phyloP scores from a whole-genome alignment of 2,113 vertebrate species.

The Acinonyx jubatus region DNA sequence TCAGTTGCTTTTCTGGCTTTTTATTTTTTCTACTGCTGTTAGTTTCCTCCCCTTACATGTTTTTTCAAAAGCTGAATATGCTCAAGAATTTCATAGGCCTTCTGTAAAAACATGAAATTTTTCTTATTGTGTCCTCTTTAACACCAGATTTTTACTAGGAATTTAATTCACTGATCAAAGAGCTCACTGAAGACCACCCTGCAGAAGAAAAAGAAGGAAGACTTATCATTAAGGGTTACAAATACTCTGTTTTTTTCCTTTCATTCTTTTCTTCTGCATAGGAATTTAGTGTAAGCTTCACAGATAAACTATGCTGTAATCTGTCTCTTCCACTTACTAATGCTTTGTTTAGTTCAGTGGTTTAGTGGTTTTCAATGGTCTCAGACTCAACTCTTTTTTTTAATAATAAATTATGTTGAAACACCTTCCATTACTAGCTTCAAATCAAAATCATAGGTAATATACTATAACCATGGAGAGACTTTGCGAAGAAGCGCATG shows the following conservation, averaged over 20 bases:
- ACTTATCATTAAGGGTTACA: neutral
- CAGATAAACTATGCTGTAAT: neutral
- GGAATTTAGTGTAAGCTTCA: neutral
- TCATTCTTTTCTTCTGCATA: neutral
- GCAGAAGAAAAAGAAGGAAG: neutral
- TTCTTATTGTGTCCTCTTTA: neutral
- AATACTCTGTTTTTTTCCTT: neutral
- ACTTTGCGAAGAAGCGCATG: neutral
- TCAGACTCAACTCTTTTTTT: neutral
- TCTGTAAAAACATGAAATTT: neutral
- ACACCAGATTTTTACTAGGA: neutral
- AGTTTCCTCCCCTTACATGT: neutral
- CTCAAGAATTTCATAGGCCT: neutral
- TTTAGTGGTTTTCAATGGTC: neutral
- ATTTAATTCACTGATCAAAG: neutral
- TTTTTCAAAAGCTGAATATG: neutral
- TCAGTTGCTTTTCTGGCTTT: neutral
- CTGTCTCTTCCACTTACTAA: neutral
- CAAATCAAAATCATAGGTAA: slow-evolving; percentile 6
- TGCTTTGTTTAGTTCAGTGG: neutral
- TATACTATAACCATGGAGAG: neutral
- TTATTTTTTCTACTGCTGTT: neutral
- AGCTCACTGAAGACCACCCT: neutral
- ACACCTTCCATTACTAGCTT: neutral
- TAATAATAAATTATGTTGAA: neutral